A percentile compares a stretch with the other conserved stretches of the same genome.
Evolutionary conservation across 2,888 invertebrate genomes (phyloP).

Genomic region (Meloe dianella): DNA sequence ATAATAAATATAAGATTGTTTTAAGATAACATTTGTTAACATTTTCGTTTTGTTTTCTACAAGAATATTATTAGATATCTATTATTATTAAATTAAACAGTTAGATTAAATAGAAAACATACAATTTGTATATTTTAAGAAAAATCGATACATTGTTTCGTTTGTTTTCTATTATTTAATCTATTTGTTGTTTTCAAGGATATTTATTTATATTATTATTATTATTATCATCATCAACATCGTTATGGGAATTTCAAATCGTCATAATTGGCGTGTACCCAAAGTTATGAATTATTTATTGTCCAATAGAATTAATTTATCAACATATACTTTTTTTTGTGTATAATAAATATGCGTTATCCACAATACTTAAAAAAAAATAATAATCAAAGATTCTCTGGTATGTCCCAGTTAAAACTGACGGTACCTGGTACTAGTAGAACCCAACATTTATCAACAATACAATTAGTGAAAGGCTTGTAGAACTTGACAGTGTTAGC

Average conservation of each 20-base stretch:
- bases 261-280: background rate
- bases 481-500: slow-evolving; percentile 5
- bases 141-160: background rate
- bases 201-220: background rate
- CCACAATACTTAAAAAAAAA: background rate
- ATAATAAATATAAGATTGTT: background rate
- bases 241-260: background rate
- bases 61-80: background rate
- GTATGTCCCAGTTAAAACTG: slow-evolving; percentile 15
- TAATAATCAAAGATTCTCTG: background rate
- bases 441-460: slow-evolving; percentile 5
- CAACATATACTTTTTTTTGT: too few relatives aligned
- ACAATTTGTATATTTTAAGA: background rate
- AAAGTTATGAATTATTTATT: background rate
- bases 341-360: too few relatives aligned
- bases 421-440: slow-evolving; percentile 15
- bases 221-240: background rate
- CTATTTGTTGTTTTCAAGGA: background rate
- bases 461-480: slow-evolving; percentile 10
- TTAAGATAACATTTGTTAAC: too few relatives aligned
- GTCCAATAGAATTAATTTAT: too few relatives aligned
- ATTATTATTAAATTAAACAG: too few relatives aligned
- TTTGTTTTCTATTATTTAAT: background rate
- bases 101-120: background rate
- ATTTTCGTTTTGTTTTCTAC: background rate